Percentiles rank a stretch among this genome's conserved stretches.
These are phyloP conservation scores for Heliothis subflexa DNA, from an alignment of 1,140 invertebrate genomes.

Conservation along the genomic window DNA sequence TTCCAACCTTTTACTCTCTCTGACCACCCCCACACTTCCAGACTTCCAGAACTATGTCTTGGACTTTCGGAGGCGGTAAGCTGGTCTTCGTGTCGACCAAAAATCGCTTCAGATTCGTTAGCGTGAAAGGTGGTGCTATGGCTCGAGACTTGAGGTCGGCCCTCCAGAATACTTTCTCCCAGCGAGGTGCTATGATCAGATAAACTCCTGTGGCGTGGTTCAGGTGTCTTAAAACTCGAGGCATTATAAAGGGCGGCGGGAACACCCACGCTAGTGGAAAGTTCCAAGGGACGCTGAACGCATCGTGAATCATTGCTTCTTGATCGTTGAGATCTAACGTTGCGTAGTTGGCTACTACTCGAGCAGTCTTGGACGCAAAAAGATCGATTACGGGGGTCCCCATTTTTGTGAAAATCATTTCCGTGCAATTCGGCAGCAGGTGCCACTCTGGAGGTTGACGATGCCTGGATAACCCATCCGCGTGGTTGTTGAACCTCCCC, in stretches of 20 bases:
- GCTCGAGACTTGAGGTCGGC: slow-evolving; percentile 63
- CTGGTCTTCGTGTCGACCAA: slow-evolving; percentile 62
- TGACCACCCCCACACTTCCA: slow-evolving; percentile 67
- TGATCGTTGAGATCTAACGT: slow-evolving; percentile 54
- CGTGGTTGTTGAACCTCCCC: slow-evolving; percentile 42
- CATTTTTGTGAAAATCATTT: slow-evolving; percentile 58
- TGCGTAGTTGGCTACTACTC: slow-evolving; percentile 61
- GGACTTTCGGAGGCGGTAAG: slow-evolving; percentile 57
- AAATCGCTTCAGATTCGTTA: slow-evolving; percentile 54
- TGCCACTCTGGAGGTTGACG: slow-evolving; percentile 68
- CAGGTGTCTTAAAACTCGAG: slow-evolving; percentile 64
- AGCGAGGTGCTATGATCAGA: slow-evolving; percentile 65
- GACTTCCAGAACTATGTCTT: slow-evolving; percentile 60
- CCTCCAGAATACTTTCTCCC: slow-evolving; percentile 68
- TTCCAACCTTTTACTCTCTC: slow-evolving; percentile 49
- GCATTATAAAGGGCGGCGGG: slow-evolving; percentile 69
- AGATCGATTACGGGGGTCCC: slow-evolving; percentile 66
- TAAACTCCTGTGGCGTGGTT: slow-evolving; percentile 60
- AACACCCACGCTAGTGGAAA: slow-evolving; percentile 72
- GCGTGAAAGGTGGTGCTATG: slow-evolving; percentile 54
- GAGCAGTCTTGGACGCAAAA: slow-evolving; percentile 62
- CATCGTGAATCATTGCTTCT: slow-evolving; percentile 63
- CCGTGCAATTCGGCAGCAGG: slow-evolving; percentile 55
- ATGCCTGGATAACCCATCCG: slow-evolving; percentile 59
- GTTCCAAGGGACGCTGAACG: slow-evolving; percentile 65